These are phyloP conservation scores for Drosophila peninsularis DNA, from an alignment of 2,888 invertebrate genomes.

Conservation along the genomic window DNA sequence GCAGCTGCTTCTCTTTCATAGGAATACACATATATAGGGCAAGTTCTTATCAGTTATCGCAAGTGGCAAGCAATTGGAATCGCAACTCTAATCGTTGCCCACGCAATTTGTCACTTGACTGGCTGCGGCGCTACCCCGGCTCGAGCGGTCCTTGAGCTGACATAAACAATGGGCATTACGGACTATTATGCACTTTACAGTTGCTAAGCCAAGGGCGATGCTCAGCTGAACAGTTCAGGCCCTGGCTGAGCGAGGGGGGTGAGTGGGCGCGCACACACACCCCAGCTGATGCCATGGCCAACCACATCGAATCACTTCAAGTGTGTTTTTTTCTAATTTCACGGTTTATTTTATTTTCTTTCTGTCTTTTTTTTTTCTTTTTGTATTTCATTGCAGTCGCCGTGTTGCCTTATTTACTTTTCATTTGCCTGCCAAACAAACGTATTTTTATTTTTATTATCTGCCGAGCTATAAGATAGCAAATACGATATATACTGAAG, in stretches of 20 bases:
- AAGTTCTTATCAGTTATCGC: constrained; percentile 21
- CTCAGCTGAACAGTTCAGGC: constrained; percentile 27
- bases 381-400: constrained; percentile 62
- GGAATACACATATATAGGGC: not conserved
- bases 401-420: constrained; percentile 70
- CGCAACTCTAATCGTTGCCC: constrained; percentile 15
- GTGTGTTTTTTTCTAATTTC: constrained; percentile 79
- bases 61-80: constrained; percentile 16
- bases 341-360: constrained; percentile 52
- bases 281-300: not conserved
- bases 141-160: constrained; percentile 27
- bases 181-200: constrained; percentile 58
- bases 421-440: constrained; percentile 71
- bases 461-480: constrained; percentile 4
- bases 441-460: constrained; percentile 62
- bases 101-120: constrained; percentile 33
- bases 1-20: constrained; percentile 23
- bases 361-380: constrained; percentile 26
- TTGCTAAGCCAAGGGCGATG: constrained; percentile 56
- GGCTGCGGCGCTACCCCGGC: not conserved
- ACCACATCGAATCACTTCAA: constrained; percentile 78
- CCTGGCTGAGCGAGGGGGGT: not conserved
- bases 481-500: not conserved
- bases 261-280: constrained; percentile 6
- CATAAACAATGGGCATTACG: constrained; percentile 58